Conservation (phyloP, 2,113 vertebrate species). For the Talpa occidentalis region DNA sequence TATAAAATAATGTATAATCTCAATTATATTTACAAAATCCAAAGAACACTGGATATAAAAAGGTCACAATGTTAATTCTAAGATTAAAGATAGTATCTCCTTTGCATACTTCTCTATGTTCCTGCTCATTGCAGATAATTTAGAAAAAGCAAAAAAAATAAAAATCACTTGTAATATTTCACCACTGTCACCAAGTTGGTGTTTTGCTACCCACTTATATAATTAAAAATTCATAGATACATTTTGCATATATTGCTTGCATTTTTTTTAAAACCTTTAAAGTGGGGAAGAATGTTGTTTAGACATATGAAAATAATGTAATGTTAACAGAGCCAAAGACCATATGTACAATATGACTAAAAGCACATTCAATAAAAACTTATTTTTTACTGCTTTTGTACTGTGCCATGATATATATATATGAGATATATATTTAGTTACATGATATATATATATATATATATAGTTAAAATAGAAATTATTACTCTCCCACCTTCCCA, state of each 20-base stretch:
- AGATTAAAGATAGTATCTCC: not conserved
- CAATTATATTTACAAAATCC: conserved; percentile 39
- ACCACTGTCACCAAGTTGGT: not conserved
- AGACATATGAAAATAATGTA: not conserved
- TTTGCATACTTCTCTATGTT: conserved; percentile 1
- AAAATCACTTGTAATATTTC: conserved; percentile 4
- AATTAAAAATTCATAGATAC: conserved; percentile 51
- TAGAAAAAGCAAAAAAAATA: conserved; percentile 52
- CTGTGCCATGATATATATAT: no score
- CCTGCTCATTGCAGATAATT: conserved; percentile 17
- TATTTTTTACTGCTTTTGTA: not conserved
- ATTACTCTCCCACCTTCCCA: not conserved
- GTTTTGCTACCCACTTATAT: not conserved
- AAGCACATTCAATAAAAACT: not conserved
- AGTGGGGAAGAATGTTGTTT: not conserved
- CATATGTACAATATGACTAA: not conserved
- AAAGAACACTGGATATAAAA: not conserved
- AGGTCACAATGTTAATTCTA: conserved; percentile 3
- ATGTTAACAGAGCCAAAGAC: not conserved
- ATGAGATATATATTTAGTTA: not conserved
- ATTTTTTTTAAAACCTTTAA: conserved; percentile 5
- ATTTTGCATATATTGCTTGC: not conserved
- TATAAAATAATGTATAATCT: conserved; percentile 17
- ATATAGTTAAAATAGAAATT: not conserved
- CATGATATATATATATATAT: no score